These are phyloP conservation scores for Numenius arquata DNA, from an alignment of 2,113 vertebrate species.

Conservation along the genomic window DNA sequence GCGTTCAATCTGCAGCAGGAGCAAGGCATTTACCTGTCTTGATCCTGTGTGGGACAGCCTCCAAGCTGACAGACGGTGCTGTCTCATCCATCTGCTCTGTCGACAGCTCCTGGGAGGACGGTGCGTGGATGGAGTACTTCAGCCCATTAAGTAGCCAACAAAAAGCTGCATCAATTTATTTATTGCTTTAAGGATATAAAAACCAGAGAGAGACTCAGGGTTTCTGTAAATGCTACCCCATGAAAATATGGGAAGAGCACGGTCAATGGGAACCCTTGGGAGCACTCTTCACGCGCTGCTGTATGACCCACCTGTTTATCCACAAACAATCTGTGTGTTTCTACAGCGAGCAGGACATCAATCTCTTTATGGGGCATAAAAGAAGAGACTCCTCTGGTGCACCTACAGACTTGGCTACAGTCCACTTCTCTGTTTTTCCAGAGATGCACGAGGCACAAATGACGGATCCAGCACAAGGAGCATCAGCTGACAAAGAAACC, in stretches of 20 bases:
- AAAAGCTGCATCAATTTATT: constrained; percentile 30
- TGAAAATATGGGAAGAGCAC: background rate
- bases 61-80: constrained; percentile 43
- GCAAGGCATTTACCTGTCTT: constrained; percentile 24
- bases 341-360: background rate
- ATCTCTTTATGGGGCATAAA: background rate
- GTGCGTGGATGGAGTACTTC: background rate
- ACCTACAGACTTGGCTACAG: background rate
- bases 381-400: background rate
- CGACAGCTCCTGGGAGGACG: constrained; percentile 2
- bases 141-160: background rate
- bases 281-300: accelerated
- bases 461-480: background rate
- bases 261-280: background rate
- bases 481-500: background rate
- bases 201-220: background rate
- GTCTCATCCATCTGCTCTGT: constrained; percentile 35
- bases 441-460: background rate
- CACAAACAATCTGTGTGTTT: background rate
- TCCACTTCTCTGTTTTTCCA: background rate
- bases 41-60: background rate
- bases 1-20: background rate
- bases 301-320: background rate
- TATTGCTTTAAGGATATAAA: background rate
- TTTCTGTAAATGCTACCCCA: background rate